Conservation (phyloP, 2,797 vertebrate genomes). For the Scolopax bukidnonensis region DNA sequence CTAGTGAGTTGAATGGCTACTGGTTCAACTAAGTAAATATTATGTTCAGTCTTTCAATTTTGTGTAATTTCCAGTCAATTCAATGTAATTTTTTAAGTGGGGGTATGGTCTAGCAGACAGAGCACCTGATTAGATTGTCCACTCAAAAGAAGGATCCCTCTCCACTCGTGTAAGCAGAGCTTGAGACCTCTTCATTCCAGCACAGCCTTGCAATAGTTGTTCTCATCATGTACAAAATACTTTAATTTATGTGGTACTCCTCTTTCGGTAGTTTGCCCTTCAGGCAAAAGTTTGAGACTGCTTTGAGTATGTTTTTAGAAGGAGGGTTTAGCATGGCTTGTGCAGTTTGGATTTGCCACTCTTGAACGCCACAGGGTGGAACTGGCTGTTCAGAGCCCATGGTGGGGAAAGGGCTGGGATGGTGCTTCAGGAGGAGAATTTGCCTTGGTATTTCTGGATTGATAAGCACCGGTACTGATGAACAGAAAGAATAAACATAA, state of each 20-base stretch:
- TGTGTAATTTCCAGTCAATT: background rate
- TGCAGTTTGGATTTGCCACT: background rate
- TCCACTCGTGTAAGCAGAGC: rapidly evolving
- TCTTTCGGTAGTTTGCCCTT: background rate
- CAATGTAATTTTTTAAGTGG: background rate
- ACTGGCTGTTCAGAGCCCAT: background rate
- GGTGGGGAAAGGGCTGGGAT: rapidly evolving
- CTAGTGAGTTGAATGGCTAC: background rate
- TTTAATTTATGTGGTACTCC: background rate
- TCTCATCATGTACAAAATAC: background rate
- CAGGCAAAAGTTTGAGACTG: background rate
- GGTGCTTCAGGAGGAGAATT: background rate
- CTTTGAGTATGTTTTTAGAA: background rate
- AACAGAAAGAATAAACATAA: background rate
- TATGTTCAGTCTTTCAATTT: background rate
- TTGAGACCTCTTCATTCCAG: background rate
- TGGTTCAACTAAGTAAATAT: background rate
- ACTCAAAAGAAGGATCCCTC: background rate
- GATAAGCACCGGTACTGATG: background rate
- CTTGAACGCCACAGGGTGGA: background rate
- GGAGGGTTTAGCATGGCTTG: background rate
- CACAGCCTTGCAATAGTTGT: rapidly evolving
- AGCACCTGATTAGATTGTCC: background rate
- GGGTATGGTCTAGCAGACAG: background rate
- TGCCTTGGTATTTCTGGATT: background rate